Base-by-base conservation (phyloP, 2,113 vertebrate species). In the Rafetus swinhoei region DNA sequence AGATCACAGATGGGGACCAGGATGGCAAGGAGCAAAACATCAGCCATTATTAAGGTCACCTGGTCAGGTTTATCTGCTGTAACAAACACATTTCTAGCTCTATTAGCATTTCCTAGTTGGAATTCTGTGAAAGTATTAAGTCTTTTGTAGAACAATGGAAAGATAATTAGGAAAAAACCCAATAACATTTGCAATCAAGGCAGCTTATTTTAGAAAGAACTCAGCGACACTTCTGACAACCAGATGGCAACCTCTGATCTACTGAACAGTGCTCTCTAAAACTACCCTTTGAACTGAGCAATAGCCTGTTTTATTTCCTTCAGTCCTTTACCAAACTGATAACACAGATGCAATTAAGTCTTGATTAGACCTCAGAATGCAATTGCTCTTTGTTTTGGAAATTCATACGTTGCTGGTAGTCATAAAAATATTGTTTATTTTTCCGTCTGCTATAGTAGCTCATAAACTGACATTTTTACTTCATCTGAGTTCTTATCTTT, bases 191-290 rank as follows among this genome's bases (percentile, higher is more conserved):
- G 93, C 62, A 96, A 90, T 83, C 89, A 94, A 90, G 91, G 92
- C 77, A 94, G 85, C 85, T 89, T 87, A 85, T 84, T 94, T 92
- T 62, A 85, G 57, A 87, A 88, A 77, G 83, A 84, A 53, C 90
- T 77, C 88, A 82, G 81, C 62, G 90, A 85, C 77, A 13, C 15
- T 93, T 89, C 74, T 90, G 82, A 74, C 87, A 94, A 54, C 19
- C 85, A 95, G 93, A 91, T 95, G 94, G 57, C 91, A 96, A 89
- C 82, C 93, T 90, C 91, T 96, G 95, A 88, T 92, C 91, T 83
- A 76, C 82, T 77, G 52, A 92, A 77, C n/a, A 45, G 54, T 82
- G 13, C 62, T 91, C 62, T 91, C 87, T 87, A 89, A 76, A 45
- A 57, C 79, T 93, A 85, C 59, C 86, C 10, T 81, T 83, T 55